Conservation (phyloP, 2,888 invertebrate genomes). For the Dynastes maya region DNA sequence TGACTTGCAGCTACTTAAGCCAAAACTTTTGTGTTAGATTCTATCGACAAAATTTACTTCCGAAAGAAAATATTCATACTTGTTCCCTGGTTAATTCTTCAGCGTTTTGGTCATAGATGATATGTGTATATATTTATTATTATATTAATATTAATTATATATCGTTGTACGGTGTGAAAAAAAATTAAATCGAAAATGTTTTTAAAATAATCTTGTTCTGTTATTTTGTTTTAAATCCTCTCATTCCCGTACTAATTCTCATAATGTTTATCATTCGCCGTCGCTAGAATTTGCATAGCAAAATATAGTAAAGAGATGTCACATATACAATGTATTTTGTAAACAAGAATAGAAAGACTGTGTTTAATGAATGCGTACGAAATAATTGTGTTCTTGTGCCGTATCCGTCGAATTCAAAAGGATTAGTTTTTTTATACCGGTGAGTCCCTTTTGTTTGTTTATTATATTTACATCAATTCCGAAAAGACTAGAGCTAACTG, state of each 20-base stretch:
- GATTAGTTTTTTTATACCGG: conserved; percentile 54
- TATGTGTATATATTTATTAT: conserved; percentile 70
- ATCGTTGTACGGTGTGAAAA: conserved; percentile 71
- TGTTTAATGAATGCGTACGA: conserved; percentile 42
- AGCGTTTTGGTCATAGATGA: conserved; percentile 62
- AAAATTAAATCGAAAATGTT: conserved; percentile 69
- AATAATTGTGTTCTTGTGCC: conserved; percentile 47
- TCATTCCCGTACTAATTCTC: conserved; percentile 42
- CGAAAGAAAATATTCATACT: conserved; percentile 61
- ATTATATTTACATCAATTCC: conserved; percentile 57
- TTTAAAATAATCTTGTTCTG: conserved; percentile 63
- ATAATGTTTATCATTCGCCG: conserved; percentile 33
- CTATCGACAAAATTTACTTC: conserved; percentile 31
- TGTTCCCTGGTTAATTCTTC: conserved; percentile 60
- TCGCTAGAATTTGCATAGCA: conserved; percentile 37
- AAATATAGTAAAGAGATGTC: conserved; percentile 22
- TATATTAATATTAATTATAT: conserved; percentile 69
- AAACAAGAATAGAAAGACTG: conserved; percentile 40
- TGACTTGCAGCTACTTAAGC: conserved; percentile 64
- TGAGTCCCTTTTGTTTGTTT: conserved; percentile 61
- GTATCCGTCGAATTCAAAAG: conserved; percentile 44
- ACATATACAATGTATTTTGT: conserved; percentile 29
- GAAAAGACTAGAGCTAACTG: conserved; percentile 57
- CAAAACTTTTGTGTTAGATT: conserved; percentile 19
- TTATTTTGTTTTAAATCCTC: conserved; percentile 49